Percentiles rank a stretch among this genome's conserved stretches.
phyloP scores from a whole-genome alignment of 2,113 vertebrate genomes.

The Apteryx mantelli region DNA sequence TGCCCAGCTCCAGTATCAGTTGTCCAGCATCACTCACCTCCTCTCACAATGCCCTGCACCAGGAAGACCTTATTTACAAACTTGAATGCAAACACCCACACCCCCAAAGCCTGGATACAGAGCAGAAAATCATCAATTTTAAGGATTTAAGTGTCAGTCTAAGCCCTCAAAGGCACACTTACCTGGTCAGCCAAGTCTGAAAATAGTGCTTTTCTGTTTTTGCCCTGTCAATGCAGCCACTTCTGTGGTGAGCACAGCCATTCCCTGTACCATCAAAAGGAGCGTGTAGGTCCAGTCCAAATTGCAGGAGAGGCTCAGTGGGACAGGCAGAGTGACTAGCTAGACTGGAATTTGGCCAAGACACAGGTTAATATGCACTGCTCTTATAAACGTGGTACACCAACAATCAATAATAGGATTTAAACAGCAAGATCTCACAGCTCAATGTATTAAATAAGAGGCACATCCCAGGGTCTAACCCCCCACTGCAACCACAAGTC shows the following conservation, averaged over 20 bases:
- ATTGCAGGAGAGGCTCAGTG: not conserved
- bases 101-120: not conserved
- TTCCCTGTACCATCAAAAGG: not conserved
- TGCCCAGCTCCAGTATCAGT: not conserved
- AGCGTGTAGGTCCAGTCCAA: not conserved
- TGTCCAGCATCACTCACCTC: not conserved
- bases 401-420: not conserved
- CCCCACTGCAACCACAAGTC: not conserved
- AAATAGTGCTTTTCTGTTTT: slow-evolving; percentile 27
- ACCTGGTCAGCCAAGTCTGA: not conserved
- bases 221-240: rapidly evolving
- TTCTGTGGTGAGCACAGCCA: rapidly evolving
- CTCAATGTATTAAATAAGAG: not conserved
- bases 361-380: not conserved
- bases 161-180: not conserved
- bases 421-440: not conserved
- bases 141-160: slow-evolving; percentile 11
- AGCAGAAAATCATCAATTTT: slow-evolving; percentile 45
- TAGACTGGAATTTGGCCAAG: not conserved
- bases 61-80: not conserved
- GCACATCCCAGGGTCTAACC: not conserved
- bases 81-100: not conserved
- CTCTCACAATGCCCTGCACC: not conserved
- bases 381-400: rapidly evolving
- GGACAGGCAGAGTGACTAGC: not conserved